Conservation (phyloP, 2,797 vertebrate genomes). For the Sphaeramia orbicularis region DNA sequence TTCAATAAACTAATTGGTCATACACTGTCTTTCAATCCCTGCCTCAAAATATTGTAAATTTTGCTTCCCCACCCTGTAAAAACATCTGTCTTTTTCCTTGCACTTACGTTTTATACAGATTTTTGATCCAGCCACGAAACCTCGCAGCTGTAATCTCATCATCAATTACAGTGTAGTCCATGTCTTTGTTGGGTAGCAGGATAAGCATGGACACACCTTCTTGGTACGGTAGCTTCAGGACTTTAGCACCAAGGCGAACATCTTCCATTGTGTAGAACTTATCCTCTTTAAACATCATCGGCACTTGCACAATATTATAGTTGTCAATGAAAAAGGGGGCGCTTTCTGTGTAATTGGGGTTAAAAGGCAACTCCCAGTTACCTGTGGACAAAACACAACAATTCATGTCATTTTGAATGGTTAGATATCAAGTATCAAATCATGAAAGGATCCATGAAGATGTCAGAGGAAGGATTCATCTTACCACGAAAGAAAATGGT, state of each 20-base stretch:
- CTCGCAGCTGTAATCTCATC: conserved; percentile 86
- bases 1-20: no score
- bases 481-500: conserved; percentile 92
- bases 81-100: not conserved
- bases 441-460: not conserved
- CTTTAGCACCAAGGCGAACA: conserved; percentile 78
- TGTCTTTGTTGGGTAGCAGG: conserved; percentile 84
- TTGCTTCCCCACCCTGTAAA: no score
- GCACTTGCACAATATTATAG: conserved; percentile 88
- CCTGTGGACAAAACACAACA: conserved; percentile 77
- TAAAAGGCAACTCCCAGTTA: conserved; percentile 88
- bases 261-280: conserved; percentile 86
- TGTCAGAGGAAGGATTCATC: conserved; percentile 11
- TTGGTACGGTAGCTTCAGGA: conserved; percentile 90
- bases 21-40: no score
- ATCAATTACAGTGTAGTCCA: conserved; percentile 89
- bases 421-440: conserved; percentile 12
- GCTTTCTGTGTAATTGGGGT: conserved; percentile 78
- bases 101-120: conserved; percentile 85
- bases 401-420: conserved; percentile 18
- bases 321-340: conserved; percentile 90
- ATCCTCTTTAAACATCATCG: conserved; percentile 89
- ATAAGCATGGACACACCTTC: conserved; percentile 91
- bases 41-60: no score
- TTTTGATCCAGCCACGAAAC: conserved; percentile 87